Evolutionary conservation across 1,140 invertebrate species (phyloP).

Genomic region (Macrosteles quadrilineatus): DNA sequence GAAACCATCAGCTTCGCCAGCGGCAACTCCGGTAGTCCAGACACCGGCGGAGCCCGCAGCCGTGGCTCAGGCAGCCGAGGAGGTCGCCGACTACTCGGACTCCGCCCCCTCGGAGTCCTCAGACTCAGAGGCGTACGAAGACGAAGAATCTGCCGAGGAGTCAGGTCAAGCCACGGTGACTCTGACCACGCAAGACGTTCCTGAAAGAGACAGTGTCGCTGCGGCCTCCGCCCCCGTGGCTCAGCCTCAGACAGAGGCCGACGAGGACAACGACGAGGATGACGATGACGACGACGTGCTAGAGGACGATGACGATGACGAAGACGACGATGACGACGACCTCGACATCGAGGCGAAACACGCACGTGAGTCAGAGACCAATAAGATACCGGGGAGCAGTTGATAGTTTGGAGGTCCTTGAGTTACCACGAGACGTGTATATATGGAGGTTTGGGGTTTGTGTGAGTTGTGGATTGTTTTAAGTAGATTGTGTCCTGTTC

Average conservation of each 20-base stretch:
- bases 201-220: slow-evolving; percentile 45
- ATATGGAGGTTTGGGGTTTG: background rate
- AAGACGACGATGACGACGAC: slow-evolving; percentile 61
- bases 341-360: slow-evolving; percentile 66
- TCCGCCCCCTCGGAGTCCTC: slow-evolving; percentile 49
- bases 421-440: background rate
- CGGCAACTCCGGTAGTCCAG: slow-evolving; percentile 20
- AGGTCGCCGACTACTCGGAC: slow-evolving; percentile 51
- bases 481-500: too few relatives aligned
- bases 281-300: slow-evolving; percentile 74
- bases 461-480: too few relatives aligned
- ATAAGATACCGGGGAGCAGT: slow-evolving; percentile 4
- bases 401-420: slow-evolving; percentile 3
- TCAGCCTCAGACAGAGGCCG: slow-evolving; percentile 54
- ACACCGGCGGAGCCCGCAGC: slow-evolving; percentile 33
- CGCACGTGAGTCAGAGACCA: slow-evolving; percentile 70
- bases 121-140: slow-evolving; percentile 47
- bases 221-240: slow-evolving; percentile 31
- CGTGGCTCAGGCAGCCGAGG: slow-evolving; percentile 36
- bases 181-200: slow-evolving; percentile 47
- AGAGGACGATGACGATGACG: slow-evolving; percentile 69
- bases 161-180: slow-evolving; percentile 48
- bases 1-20: slow-evolving; percentile 31
- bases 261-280: slow-evolving; percentile 62
- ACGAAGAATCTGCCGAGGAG: slow-evolving; percentile 43